These are phyloP conservation scores for Gadus macrocephalus DNA, from an alignment of 2,113 vertebrate genomes.

Conservation along the genomic window DNA sequence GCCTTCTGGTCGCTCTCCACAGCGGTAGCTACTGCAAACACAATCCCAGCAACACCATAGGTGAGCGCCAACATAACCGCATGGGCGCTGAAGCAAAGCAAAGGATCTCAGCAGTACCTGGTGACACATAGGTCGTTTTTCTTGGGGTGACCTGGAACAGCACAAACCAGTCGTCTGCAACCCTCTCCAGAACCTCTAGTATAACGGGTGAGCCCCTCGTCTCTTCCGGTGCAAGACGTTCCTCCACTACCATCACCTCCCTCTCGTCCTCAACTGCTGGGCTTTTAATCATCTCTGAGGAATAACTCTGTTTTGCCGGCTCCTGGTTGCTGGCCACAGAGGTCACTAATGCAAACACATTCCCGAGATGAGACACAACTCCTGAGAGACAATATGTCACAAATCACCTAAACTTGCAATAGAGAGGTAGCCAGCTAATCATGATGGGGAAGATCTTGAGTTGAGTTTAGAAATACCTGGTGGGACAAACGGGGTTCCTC, in stretches of 20 bases:
- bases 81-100: not conserved
- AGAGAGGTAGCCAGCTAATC: too few species aligned
- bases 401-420: too few species aligned
- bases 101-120: not conserved
- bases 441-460: too few species aligned
- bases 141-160: slow-evolving; percentile 16
- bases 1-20: slow-evolving; percentile 19
- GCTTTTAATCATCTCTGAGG: slow-evolving; percentile 17
- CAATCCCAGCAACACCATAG: not conserved
- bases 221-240: not conserved
- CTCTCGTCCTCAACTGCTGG: not conserved
- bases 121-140: not conserved
- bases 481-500: slow-evolving; percentile 21
- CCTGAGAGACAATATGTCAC: too few species aligned
- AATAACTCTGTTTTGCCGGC: slow-evolving; percentile 4
- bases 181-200: not conserved
- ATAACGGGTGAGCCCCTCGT: not conserved
- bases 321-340: too few species aligned
- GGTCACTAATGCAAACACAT: too few species aligned
- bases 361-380: too few species aligned
- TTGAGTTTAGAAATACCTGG: slow-evolving; percentile 43
- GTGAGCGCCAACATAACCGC: not conserved
- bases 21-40: slow-evolving; percentile 17
- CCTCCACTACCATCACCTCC: not conserved
- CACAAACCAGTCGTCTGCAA: slow-evolving; percentile 36